phyloP scores from a whole-genome alignment of 2,113 vertebrate genomes.

The Pterocles gutturalis region DNA sequence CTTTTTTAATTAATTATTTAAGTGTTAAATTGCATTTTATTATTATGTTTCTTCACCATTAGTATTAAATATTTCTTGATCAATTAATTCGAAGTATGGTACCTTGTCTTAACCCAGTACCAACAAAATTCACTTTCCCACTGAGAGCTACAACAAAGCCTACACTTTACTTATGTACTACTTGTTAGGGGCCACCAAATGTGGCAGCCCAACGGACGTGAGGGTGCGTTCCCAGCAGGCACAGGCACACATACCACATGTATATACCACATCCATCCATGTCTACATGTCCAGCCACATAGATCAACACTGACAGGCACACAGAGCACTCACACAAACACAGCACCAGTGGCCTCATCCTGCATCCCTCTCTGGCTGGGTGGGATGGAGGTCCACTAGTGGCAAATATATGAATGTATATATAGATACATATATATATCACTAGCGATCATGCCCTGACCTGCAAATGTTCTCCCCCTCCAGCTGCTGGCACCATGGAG shows the following conservation, averaged over 20 bases:
- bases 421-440: not conserved
- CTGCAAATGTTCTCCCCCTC: not conserved
- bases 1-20: not conserved
- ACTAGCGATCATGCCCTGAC: not conserved
- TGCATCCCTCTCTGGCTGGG: not conserved
- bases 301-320: not conserved
- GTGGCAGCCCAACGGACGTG: not conserved
- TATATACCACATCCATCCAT: not conserved
- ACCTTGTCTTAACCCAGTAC: not conserved
- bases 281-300: not conserved
- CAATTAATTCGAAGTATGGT: not conserved
- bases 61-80: not conserved
- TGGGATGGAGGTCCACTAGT: not conserved
- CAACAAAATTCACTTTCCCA: not conserved
- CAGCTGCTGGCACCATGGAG: rapidly evolving
- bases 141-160: not conserved
- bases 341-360: not conserved
- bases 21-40: not conserved
- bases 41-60: not conserved
- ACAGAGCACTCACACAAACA: not conserved
- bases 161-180: not conserved
- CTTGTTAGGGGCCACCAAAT: not conserved
- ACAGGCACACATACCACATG: not conserved
- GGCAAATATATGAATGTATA: too few relatives aligned
- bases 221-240: not conserved